phyloP scores from a whole-genome alignment of 2,888 invertebrate genomes.

The Drosophila prostipennis region DNA sequence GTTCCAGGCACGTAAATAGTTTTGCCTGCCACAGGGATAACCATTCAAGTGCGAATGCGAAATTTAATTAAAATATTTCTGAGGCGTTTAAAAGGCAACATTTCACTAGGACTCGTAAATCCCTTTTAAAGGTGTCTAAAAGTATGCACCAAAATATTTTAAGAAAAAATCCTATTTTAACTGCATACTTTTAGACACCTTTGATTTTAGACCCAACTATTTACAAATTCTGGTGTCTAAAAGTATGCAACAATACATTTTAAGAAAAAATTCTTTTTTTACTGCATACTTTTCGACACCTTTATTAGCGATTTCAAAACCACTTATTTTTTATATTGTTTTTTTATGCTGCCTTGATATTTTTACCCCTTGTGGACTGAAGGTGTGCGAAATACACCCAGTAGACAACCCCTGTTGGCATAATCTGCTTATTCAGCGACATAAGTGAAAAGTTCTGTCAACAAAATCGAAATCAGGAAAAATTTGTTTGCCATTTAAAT shows the following conservation, averaged over 20 bases:
- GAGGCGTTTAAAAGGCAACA: slow-evolving; percentile 19
- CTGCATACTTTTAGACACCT: no score
- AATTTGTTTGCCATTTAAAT: slow-evolving; percentile 83
- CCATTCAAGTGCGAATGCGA: slow-evolving; percentile 55
- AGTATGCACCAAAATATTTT: no score
- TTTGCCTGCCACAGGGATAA: slow-evolving; percentile 39
- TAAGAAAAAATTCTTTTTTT: no score
- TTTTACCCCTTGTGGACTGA: slow-evolving; percentile 32
- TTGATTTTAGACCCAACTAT: no score
- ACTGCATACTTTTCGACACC: no score
- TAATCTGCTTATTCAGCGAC: slow-evolving; percentile 78
- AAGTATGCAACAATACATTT: no score
- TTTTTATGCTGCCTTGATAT: no score
- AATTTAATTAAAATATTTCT: slow-evolving; percentile 69
- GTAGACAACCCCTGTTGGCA: slow-evolving; percentile 62
- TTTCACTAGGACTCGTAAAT: not conserved
- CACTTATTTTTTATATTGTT: no score
- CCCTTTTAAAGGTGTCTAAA: no score
- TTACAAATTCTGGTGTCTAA: no score
- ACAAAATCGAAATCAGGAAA: slow-evolving; percentile 73
- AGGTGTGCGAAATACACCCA: slow-evolving; percentile 53
- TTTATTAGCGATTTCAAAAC: no score
- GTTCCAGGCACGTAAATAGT: slow-evolving; percentile 48
- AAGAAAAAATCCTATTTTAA: no score
- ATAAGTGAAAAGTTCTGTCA: slow-evolving; percentile 82